Conservation (phyloP, 2,113 vertebrate genomes). For the Proteles cristata region DNA sequence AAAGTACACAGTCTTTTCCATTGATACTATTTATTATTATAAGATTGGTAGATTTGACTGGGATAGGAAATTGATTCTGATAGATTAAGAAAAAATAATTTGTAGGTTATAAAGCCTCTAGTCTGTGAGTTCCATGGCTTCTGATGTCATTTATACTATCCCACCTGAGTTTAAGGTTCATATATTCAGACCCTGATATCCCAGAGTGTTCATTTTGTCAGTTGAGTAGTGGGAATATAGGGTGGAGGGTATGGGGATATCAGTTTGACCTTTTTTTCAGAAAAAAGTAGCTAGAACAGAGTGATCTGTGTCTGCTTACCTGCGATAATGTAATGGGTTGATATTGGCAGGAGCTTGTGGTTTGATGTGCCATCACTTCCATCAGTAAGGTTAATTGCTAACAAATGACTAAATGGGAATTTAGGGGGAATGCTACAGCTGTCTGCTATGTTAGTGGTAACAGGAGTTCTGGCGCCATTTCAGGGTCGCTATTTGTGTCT, state of each 20-base stretch:
- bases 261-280: constrained; percentile 43
- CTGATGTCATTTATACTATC: constrained; percentile 34
- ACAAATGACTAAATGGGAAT: constrained; percentile 82
- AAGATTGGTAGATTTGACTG: background rate
- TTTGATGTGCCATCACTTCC: constrained; percentile 78
- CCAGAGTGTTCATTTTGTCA: background rate
- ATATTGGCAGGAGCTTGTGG: constrained; percentile 67
- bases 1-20: background rate
- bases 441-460: constrained; percentile 84
- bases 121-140: background rate
- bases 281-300: background rate
- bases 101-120: background rate
- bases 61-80: constrained; percentile 5
- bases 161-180: background rate
- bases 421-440: constrained; percentile 80
- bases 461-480: constrained; percentile 87
- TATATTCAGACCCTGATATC: background rate
- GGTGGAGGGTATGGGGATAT: constrained; percentile 11
- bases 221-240: background rate
- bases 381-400: constrained; percentile 85
- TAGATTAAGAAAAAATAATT: constrained; percentile 34
- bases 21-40: background rate
- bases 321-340: constrained; percentile 71
- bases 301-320: constrained; percentile 74
- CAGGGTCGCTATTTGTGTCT: constrained; percentile 87